Evolutionary conservation across 2,797 vertebrate species (phyloP).

Genomic region (Lacerta viridis): DNA sequence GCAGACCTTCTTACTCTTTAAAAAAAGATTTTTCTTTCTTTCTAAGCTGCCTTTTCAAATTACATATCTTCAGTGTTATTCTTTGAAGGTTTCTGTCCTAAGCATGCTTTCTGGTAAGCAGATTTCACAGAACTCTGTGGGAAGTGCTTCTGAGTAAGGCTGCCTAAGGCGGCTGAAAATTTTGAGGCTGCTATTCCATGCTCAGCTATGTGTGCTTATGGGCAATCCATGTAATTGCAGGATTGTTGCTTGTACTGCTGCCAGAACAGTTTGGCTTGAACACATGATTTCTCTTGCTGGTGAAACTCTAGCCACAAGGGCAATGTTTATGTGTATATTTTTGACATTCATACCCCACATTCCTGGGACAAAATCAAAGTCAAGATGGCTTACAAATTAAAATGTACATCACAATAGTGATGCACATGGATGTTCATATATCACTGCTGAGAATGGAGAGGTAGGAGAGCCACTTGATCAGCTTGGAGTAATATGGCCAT

Average conservation of each 20-base stretch:
- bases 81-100: not conserved
- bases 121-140: not conserved
- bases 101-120: not conserved
- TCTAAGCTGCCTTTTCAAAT: slow-evolving; percentile 10
- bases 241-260: not conserved
- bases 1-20: slow-evolving; percentile 39
- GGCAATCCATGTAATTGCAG: not conserved
- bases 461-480: not conserved
- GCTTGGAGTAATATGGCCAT: not conserved
- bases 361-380: not conserved
- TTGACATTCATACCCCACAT: not conserved
- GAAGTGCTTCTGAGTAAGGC: not conserved
- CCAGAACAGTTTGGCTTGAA: not conserved
- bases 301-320: not conserved
- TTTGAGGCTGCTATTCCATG: accelerated
- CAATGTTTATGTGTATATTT: not conserved
- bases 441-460: not conserved
- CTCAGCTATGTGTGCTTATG: accelerated
- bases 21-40: slow-evolving; percentile 49
- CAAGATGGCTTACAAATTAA: not conserved
- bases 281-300: not conserved
- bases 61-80: not conserved
- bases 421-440: not conserved
- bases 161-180: not conserved
- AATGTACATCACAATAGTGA: not conserved